Evolutionary conservation across 2,797 vertebrate genomes (phyloP), one percentile per base, ranked within the genome.

Genomic region (Tachyglossus aculeatus): DNA sequence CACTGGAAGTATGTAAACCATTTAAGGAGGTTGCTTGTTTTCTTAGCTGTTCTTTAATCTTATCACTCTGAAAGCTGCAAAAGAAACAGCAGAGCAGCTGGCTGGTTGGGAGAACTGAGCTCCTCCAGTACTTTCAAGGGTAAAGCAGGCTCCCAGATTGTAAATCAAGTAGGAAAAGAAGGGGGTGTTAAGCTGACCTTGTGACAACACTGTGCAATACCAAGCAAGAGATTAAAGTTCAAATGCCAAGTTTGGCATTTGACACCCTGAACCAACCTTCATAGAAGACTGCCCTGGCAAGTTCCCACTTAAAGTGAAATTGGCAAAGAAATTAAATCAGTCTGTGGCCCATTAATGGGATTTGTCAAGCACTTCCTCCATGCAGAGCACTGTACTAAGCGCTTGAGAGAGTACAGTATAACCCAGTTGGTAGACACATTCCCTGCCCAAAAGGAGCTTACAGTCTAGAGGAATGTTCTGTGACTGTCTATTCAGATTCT

Each of bases 11-110:
- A 65, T 38, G 25, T 53, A 5, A 52, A 50, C 34, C 43, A 33
- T 62, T n/a, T 18, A 13, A 6, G 73, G 73, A 60, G 67, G 57
- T n/a, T 39, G 24, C 61, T 47, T 75, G 65, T 65, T 73, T 78
- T 39, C 54, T 61, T 47, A 76, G 74, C 71, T 59, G 57, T 36
- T 13, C 2, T 54, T 61, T 32, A 9, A 1, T 31, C 45, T 29
- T 50, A 21, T 31, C 19, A 21, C 56, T 68, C 41, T 6, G 21
- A 13, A 52, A 32, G 39, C 44, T 41, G 40, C 31, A 47, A 43
- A 0, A 2, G 5, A n/a, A n/a, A 15, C 6, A 18, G 16, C 24
- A 37, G 39, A 25, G 24, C 8, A 14, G 38, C 36, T 32, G 6
- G 22, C 55, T 27, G 25, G 47, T 18, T 1, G 34, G 33, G 29